Base-by-base conservation (phyloP, 2,888 invertebrate genomes). In the Silvanus unidentatus region DNA sequence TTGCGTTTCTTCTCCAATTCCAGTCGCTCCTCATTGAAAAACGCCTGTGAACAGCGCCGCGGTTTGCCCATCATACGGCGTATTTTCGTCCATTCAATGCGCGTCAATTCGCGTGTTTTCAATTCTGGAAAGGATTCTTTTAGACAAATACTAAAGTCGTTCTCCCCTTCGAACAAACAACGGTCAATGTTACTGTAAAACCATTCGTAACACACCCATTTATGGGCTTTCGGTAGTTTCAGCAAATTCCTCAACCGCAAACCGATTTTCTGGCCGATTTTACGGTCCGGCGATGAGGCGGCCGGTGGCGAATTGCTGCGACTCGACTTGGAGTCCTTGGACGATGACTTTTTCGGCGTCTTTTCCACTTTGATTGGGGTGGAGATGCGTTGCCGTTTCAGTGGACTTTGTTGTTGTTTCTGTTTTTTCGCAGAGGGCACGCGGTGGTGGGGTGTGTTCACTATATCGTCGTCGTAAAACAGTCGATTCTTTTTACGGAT, bases 151-250 rank as follows among this genome's bases (percentile, higher is more conserved):
- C 86, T 87, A 67, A 98, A 98, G 74, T 99, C 98, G 74, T 97
- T 97, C 65, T 95, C 95, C 29, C 92, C 94, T 55, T 89, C 84
- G 73, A 99, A 98, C 29, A 99, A 75, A 28, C 92, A 87, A 66
- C 88, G 87, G 68, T 99, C 99, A 59, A 99, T 88, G 64, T 96
- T 97, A 57, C 98, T 97, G 72, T 99, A 99, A 73, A 99, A 99
- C 86, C 96, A 99, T 71, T 99, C 99, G 72, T 94, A 98, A 71
- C 95, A 97, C 6, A 98, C 97, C 95, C 97, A 98, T 73, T 94
- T 95, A 69, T 98, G 96, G 2, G 98, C 98, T 75, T 98, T 98
- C 1, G 99, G 98, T 52, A 99, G 74, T 73, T 98, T 98, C 2
- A 99, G 75, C 22, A 99, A 78, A 74, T 99, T 99, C 53, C 93